A percentile compares a stretch with the other conserved stretches of the same genome.
phyloP scores from a whole-genome alignment of 1,140 invertebrate genomes.

The Diploscapter pachys region DNA sequence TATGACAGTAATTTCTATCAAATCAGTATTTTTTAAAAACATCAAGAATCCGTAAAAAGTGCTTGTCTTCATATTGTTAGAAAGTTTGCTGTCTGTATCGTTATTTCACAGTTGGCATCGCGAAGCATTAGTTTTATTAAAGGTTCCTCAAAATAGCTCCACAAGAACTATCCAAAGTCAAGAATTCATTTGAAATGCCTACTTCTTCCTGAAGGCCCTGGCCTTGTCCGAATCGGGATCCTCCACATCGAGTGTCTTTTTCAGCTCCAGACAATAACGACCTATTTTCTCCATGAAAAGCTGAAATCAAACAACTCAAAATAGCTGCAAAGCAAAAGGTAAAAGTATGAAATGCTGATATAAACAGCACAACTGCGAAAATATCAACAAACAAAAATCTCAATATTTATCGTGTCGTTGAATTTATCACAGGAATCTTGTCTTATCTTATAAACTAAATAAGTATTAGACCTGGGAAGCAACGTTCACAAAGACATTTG shows the following conservation, averaged over 20 bases:
- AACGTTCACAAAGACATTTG: neutral
- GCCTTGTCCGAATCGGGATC: conserved; percentile 10
- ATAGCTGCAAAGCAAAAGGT: neutral
- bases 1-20: too few species aligned
- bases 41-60: too few species aligned
- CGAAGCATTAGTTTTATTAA: too few species aligned
- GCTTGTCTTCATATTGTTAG: too few species aligned
- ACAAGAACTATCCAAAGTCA: too few species aligned
- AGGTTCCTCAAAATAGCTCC: too few species aligned
- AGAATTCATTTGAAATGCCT: neutral
- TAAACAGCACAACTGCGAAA: neutral
- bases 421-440: neutral
- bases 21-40: too few species aligned
- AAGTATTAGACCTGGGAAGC: neutral
- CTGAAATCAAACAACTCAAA: neutral
- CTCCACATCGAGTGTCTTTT: conserved; percentile 6
- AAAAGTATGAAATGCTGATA: neutral
- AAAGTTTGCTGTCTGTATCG: too few species aligned
- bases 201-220: conserved; percentile 5
- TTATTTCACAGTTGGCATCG: too few species aligned
- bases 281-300: neutral
- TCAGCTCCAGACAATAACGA: conserved; percentile 5
- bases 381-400: conserved; percentile 1
- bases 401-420: neutral
- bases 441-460: neutral